Evolutionary conservation across 2,113 vertebrate species (phyloP).

Genomic region (Odontophorus gujanensis): DNA sequence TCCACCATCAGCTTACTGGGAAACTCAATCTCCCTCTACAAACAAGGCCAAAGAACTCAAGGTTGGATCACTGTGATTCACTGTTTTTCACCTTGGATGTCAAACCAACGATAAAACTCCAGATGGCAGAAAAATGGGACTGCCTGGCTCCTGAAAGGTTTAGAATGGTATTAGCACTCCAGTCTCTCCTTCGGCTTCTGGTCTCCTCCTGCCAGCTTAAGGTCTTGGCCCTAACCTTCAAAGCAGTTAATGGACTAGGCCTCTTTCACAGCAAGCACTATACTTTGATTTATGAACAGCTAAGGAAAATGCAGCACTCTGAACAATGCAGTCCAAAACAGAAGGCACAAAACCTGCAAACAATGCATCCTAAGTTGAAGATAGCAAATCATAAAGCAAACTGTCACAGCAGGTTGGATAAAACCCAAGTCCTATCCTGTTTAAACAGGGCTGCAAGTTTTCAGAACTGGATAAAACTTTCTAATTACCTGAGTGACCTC

Average conservation of each 20-base stretch:
- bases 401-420: background rate
- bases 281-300: background rate
- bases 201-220: background rate
- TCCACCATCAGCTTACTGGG: background rate
- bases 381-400: background rate
- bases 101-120: background rate
- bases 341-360: background rate
- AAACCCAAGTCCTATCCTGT: background rate
- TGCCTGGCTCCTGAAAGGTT: conserved; percentile 15
- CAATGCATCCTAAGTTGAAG: background rate
- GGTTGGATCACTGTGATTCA: background rate
- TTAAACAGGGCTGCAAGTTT: background rate
- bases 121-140: background rate
- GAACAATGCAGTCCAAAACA: background rate
- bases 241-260: background rate
- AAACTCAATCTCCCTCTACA: background rate
- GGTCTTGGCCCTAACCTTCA: background rate
- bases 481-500: background rate
- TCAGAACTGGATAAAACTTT: background rate
- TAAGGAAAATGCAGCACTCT: background rate
- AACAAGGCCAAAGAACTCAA: background rate
- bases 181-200: background rate
- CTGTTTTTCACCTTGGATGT: background rate
- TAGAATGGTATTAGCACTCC: background rate
- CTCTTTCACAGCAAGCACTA: background rate